These are phyloP conservation scores for Mystacornis crossleyi DNA, from an alignment of 2,113 vertebrate genomes.

Conservation along the genomic window DNA sequence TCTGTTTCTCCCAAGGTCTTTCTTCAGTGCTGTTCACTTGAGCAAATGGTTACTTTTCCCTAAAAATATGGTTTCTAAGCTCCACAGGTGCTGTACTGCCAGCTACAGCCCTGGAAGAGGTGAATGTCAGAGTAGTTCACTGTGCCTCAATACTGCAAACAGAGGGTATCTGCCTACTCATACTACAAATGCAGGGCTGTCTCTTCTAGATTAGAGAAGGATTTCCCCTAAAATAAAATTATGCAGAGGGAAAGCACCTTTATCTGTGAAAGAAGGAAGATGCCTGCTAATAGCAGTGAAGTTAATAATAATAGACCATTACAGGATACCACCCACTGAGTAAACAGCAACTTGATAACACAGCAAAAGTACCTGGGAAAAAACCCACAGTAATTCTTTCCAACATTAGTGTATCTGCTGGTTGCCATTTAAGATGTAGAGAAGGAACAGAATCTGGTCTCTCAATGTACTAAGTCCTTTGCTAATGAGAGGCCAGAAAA, in stretches of 20 bases:
- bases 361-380: not conserved
- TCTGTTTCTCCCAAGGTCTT: not conserved
- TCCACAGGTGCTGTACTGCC: not conserved
- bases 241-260: not conserved
- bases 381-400: not conserved
- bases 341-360: not conserved
- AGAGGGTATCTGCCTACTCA: not conserved
- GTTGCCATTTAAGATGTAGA: not conserved
- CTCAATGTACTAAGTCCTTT: not conserved
- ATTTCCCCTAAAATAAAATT: not conserved
- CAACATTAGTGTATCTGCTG: not conserved
- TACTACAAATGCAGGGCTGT: not conserved
- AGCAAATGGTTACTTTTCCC: not conserved
- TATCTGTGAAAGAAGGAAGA: not conserved
- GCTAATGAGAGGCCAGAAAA: not conserved
- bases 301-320: not conserved
- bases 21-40: not conserved
- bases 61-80: not conserved
- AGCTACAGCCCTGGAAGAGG: not conserved
- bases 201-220: not conserved
- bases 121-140: not conserved
- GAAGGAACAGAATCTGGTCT: not conserved
- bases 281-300: not conserved
- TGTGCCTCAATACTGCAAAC: not conserved
- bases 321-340: not conserved